Evolutionary conservation across 2,113 vertebrate species (phyloP).

Genomic region (Mesoclemmys tuberculata): DNA sequence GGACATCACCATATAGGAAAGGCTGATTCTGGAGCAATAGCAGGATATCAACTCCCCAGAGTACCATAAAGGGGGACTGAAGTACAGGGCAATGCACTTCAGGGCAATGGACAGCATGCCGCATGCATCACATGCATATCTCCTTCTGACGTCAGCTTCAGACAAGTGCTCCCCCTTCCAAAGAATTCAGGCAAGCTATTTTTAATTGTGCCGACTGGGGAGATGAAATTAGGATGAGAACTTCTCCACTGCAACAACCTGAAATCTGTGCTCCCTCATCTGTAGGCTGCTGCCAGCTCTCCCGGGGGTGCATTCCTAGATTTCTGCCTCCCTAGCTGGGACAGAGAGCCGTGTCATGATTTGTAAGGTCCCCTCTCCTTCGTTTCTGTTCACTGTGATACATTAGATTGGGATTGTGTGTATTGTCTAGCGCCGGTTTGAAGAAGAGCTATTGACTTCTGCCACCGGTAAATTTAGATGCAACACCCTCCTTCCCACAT

Average conservation of each 20-base stretch:
- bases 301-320: background rate
- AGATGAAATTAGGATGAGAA: conserved; percentile 25
- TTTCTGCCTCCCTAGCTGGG: background rate
- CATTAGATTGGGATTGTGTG: fast-evolving
- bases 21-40: fast-evolving
- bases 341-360: background rate
- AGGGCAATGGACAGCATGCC: background rate
- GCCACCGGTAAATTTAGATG: background rate
- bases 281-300: background rate
- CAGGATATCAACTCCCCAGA: fast-evolving
- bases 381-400: background rate
- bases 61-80: fast-evolving
- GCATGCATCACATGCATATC: conserved; percentile 21
- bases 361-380: background rate
- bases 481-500: background rate
- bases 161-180: conserved; percentile 2
- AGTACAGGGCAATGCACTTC: background rate
- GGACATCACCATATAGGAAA: background rate
- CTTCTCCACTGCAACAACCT: background rate
- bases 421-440: background rate
- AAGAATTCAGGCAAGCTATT: conserved; percentile 65
- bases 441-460: background rate
- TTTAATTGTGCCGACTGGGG: conserved; percentile 52
- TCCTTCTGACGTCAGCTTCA: background rate
- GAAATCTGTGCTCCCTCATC: background rate